Percentiles rank a stretch among this genome's conserved stretches.
These are phyloP conservation scores for Araneus ventricosus DNA, from an alignment of 1,140 invertebrate genomes.

Conservation along the genomic window DNA sequence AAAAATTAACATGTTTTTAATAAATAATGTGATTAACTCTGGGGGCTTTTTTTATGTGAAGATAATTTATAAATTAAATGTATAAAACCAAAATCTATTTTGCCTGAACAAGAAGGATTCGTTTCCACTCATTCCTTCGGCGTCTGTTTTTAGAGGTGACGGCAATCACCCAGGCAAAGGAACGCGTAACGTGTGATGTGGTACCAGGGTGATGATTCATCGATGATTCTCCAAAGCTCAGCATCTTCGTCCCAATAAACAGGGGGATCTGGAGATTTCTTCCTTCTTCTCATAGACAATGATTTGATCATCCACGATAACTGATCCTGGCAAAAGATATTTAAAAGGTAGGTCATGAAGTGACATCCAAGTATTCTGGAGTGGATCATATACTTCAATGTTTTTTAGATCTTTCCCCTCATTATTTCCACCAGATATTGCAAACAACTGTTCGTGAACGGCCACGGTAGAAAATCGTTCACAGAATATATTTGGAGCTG, in stretches of 20 bases:
- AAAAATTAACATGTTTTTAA: too few relatives aligned
- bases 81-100: neutral
- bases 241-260: too few relatives aligned
- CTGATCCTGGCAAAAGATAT: neutral
- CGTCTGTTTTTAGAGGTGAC: slow-evolving; percentile 10
- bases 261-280: neutral
- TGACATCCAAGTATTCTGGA: neutral
- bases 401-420: neutral
- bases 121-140: neutral
- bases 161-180: neutral
- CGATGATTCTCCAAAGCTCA: too few relatives aligned
- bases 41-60: neutral
- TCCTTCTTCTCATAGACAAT: slow-evolving; percentile 8
- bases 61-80: neutral
- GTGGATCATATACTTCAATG: neutral
- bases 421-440: neutral
- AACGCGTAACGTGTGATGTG: slow-evolving; percentile 6
- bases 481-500: neutral
- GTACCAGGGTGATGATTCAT: too few relatives aligned
- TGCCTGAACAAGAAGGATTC: neutral
- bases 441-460: neutral
- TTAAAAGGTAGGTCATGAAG: neutral
- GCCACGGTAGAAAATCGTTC: neutral
- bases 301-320: neutral
- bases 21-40: too few relatives aligned